phyloP scores from a whole-genome alignment of 2,888 invertebrate genomes.

The Tanytarsus gracilentus region DNA sequence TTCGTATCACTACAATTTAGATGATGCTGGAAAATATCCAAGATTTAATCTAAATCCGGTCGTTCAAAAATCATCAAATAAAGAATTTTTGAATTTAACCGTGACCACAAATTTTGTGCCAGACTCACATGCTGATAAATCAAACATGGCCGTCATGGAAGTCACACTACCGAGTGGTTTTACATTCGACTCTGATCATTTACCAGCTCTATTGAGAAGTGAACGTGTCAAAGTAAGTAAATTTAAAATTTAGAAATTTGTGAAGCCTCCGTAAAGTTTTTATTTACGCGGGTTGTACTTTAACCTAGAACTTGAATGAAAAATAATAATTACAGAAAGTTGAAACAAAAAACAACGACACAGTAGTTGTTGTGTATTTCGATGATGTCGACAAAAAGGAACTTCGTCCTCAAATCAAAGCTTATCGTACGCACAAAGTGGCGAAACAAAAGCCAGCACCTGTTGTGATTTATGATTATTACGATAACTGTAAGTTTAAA shows the following conservation, averaged over 20 bases:
- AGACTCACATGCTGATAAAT: slow-evolving; percentile 49
- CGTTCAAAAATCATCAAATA: slow-evolving; percentile 75
- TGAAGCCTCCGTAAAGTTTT: too few species aligned
- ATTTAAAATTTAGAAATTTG: background rate
- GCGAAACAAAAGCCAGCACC: slow-evolving; percentile 79
- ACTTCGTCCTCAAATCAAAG: slow-evolving; percentile 79
- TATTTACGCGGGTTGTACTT: too few species aligned
- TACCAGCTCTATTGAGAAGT: slow-evolving; percentile 50
- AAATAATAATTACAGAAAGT: slow-evolving; percentile 54
- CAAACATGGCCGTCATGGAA: slow-evolving; percentile 86
- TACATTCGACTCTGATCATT: slow-evolving; percentile 64
- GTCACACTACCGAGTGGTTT: slow-evolving; percentile 84
- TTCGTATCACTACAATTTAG: slow-evolving; percentile 65
- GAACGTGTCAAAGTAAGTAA: slow-evolving; percentile 41
- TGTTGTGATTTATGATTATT: slow-evolving; percentile 82
- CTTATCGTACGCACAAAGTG: slow-evolving; percentile 75
- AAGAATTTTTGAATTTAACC: slow-evolving; percentile 71
- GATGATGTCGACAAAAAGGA: slow-evolving; percentile 57
- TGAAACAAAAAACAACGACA: slow-evolving; percentile 57
- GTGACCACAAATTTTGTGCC: slow-evolving; percentile 72
- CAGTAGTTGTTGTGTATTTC: slow-evolving; percentile 59
- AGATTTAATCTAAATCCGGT: slow-evolving; percentile 81
- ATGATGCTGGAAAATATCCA: slow-evolving; percentile 82
- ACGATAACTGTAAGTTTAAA: slow-evolving; percentile 73
- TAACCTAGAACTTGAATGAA: too few species aligned